phyloP scores from a whole-genome alignment of 2,797 vertebrate genomes.

The Oreortyx pictus region DNA sequence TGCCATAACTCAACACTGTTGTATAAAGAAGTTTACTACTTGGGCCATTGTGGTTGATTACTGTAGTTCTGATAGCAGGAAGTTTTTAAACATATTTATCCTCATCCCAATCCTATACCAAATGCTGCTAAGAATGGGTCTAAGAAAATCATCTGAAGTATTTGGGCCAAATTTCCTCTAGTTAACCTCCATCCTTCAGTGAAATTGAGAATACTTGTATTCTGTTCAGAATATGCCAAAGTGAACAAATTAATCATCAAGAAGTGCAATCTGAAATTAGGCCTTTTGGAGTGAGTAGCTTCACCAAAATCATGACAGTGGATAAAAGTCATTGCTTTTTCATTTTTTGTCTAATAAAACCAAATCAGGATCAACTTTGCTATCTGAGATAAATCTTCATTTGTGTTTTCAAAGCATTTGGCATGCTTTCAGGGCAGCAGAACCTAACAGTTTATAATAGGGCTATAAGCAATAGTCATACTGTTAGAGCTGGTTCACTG shows the following conservation, averaged over 20 bases:
- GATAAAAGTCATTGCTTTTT: neutral
- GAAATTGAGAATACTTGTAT: neutral
- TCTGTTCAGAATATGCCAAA: neutral
- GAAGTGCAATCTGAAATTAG: neutral
- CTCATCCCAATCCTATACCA: no score
- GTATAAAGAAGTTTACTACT: neutral
- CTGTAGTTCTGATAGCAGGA: neutral
- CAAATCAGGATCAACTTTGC: neutral
- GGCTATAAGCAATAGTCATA: neutral
- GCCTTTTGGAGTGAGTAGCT: neutral
- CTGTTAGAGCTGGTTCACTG: neutral
- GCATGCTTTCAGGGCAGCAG: neutral
- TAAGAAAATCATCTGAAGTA: neutral
- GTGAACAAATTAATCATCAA: neutral
- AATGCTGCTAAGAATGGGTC: neutral
- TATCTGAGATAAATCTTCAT: neutral
- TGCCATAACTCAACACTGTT: neutral
- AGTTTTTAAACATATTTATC: neutral
- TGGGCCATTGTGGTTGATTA: no score
- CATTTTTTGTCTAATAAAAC: neutral
- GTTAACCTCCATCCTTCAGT: neutral
- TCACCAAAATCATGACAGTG: neutral
- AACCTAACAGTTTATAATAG: neutral
- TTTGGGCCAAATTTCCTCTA: neutral
- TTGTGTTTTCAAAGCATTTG: neutral